Conservation (phyloP, 2,888 invertebrate genomes). For the Cosmia pyralina region DNA sequence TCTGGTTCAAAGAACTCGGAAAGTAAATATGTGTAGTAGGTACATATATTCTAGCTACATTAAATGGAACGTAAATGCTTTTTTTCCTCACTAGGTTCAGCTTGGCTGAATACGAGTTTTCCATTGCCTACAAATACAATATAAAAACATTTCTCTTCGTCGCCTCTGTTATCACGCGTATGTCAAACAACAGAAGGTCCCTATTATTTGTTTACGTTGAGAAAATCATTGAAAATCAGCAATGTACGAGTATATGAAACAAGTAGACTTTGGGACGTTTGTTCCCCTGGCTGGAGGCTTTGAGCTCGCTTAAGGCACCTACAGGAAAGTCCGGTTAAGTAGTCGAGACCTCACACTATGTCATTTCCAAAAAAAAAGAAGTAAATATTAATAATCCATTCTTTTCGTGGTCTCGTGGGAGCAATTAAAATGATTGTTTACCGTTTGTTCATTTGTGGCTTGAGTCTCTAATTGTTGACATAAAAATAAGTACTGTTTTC, state of each 20-base stretch:
- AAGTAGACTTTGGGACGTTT: constrained; percentile 31
- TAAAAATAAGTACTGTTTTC: no score
- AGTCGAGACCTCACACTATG: no score
- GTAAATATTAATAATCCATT: constrained; percentile 37
- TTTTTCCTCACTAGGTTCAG: constrained; percentile 19
- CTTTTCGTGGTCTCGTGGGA: constrained; percentile 13
- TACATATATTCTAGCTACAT: neutral
- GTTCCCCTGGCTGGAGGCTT: no score
- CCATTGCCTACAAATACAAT: constrained; percentile 41
- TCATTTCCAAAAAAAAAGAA: no score
- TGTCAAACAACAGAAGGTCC: constrained; percentile 47
- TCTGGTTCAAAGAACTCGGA: constrained; percentile 25
- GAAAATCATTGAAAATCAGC: constrained; percentile 56
- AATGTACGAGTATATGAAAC: constrained; percentile 24
- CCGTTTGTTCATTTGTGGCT: neutral
- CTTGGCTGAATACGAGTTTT: constrained; percentile 41
- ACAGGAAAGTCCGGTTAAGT: no score
- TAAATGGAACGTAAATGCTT: constrained; percentile 18
- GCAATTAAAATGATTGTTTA: constrained; percentile 34
- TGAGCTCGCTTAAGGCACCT: no score
- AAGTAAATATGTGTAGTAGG: constrained; percentile 4
- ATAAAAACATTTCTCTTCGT: constrained; percentile 52
- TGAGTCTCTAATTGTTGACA: no score
- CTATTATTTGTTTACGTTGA: constrained; percentile 38
- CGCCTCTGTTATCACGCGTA: constrained; percentile 38